Conservation (phyloP, 2,797 vertebrate genomes). For the Kryptolebias ocellatus region DNA sequence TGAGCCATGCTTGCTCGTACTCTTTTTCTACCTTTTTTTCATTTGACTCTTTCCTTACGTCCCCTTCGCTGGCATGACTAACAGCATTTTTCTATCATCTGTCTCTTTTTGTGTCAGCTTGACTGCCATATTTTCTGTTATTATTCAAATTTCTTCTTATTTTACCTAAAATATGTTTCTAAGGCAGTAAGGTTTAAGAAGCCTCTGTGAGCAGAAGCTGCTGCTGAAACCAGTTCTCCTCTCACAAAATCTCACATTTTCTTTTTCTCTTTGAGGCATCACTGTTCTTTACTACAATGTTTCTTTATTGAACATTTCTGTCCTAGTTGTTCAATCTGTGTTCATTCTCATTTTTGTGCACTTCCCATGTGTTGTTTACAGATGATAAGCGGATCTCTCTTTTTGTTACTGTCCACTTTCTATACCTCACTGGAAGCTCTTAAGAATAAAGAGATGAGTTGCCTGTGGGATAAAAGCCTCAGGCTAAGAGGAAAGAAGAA, state of each 20-base stretch:
- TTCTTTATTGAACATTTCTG: constrained; percentile 20
- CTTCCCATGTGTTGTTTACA: constrained; percentile 27
- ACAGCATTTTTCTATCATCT: constrained; percentile 40
- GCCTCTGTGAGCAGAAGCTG: constrained; percentile 20
- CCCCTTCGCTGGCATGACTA: constrained; percentile 40
- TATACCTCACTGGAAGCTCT: constrained; percentile 5
- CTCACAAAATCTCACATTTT: constrained; percentile 37
- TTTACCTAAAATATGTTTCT: constrained; percentile 32
- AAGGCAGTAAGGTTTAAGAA: constrained; percentile 10
- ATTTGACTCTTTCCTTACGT: constrained; percentile 39
- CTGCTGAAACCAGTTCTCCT: constrained; percentile 16
- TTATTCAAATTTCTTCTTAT: constrained; percentile 22
- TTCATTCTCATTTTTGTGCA: constrained; percentile 10
- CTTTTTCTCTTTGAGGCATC: constrained; percentile 19
- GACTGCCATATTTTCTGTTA: constrained; percentile 36
- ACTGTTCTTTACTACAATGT: constrained; percentile 30
- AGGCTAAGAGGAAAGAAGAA: constrained; percentile 19
- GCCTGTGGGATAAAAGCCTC: constrained; percentile 47
- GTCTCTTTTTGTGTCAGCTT: constrained; percentile 45
- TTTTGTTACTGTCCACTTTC: constrained; percentile 26
- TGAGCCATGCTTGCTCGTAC: constrained; percentile 52
- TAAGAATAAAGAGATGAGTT: constrained; percentile 33
- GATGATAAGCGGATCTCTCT: constrained; percentile 18
- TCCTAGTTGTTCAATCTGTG: constrained; percentile 33
- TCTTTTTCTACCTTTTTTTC: constrained; percentile 34